Evolutionary conservation across 2,888 invertebrate species (phyloP).

Genomic region (Dioctria linearis): DNA sequence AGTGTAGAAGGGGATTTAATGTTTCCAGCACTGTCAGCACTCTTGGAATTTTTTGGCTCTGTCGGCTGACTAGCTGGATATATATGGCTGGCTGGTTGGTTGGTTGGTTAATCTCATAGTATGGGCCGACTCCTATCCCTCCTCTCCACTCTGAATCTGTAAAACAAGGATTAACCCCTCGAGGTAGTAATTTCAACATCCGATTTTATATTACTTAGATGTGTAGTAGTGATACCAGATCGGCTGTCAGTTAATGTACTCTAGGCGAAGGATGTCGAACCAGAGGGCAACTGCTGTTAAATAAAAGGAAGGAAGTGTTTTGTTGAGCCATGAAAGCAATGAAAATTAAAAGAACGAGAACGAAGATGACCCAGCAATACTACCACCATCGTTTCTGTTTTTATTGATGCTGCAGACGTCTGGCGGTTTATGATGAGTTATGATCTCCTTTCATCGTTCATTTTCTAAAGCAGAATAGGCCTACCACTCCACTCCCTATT

Average conservation of each 20-base stretch:
- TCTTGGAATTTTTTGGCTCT: background rate
- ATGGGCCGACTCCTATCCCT: too few species aligned
- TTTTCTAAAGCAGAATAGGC: conserved; percentile 32
- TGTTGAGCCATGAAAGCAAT: background rate
- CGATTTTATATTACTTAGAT: background rate
- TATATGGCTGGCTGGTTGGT: too few species aligned
- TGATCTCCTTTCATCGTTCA: conserved; percentile 40
- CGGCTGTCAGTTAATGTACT: background rate
- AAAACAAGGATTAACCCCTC: too few species aligned
- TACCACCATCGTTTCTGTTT: too few species aligned
- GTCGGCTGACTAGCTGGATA: background rate
- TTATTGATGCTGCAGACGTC: conserved; percentile 5
- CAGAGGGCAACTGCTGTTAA: background rate
- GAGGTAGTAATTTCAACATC: background rate
- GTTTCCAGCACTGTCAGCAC: conserved; percentile 32
- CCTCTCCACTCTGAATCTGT: too few species aligned
- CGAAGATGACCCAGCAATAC: background rate
- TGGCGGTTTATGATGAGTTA: conserved; percentile 16
- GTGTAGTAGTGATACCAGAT: background rate
- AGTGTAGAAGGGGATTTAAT: conserved; percentile 28
- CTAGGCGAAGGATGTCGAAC: background rate
- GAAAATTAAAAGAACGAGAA: background rate
- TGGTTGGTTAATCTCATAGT: too few species aligned
- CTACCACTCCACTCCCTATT: background rate
- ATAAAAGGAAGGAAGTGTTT: background rate